These are phyloP conservation scores for Leptobrachium ailaonicum DNA, from an alignment of 2,113 vertebrate genomes.

Conservation along the genomic window DNA sequence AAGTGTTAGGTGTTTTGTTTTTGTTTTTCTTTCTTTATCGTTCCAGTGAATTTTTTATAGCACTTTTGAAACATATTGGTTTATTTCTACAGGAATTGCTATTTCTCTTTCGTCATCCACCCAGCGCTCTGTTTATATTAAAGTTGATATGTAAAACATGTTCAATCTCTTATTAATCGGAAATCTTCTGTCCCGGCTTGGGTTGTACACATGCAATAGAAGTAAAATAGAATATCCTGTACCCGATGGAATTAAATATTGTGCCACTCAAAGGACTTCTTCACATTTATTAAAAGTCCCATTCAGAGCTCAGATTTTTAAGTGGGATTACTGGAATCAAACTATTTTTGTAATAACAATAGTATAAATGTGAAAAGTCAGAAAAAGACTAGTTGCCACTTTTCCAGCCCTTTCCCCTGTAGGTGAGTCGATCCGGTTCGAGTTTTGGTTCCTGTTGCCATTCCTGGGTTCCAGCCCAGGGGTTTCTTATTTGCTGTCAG, in stretches of 20 bases:
- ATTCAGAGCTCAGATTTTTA: neutral
- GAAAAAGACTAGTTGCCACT: too few species aligned
- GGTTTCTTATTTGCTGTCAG: too few species aligned
- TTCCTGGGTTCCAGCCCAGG: too few species aligned
- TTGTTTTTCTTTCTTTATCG: slow-evolving; percentile 11
- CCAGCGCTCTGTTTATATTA: neutral
- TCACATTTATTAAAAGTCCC: neutral
- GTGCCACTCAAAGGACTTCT: neutral
- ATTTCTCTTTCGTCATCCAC: slow-evolving; percentile 2
- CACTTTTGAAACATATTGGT: slow-evolving; percentile 25
- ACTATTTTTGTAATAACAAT: too few species aligned
- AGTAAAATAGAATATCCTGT: neutral
- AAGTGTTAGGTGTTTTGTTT: slow-evolving; percentile 11
- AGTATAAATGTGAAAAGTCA: too few species aligned
- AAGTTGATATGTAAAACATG: neutral
- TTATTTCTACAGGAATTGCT: neutral
- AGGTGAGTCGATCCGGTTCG: too few species aligned
- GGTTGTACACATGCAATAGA: neutral
- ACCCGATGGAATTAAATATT: neutral
- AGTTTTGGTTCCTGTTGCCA: too few species aligned
- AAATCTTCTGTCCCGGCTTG: neutral
- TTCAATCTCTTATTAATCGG: neutral
- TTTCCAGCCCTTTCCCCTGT: too few species aligned
- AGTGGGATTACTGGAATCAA: too few species aligned
- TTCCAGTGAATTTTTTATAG: slow-evolving; percentile 11